Evolutionary conservation across 1,140 invertebrate species (phyloP), one percentile per base, ranked within the genome.

Genomic region (Papilio aristodemus): DNA sequence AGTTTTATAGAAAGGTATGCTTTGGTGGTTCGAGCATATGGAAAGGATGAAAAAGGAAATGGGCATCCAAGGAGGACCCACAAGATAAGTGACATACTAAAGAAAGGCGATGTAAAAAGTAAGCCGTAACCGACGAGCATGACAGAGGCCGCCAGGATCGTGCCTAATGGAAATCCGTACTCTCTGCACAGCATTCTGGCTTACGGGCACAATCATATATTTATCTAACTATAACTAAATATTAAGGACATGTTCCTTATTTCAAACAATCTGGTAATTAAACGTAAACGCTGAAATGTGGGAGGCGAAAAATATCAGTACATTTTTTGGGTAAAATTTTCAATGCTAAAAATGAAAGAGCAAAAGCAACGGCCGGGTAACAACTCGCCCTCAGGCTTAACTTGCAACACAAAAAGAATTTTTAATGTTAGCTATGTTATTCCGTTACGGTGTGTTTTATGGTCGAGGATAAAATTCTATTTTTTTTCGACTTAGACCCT

Each of bases 331-430:
- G 27, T 62, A 62, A 38, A 62, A 14, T 10, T 19, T 62, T 62
- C 38, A 38, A 17, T 17, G 32, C n/a, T 37, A 62, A 62, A 59
- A 62, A 37, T 7, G 14, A 38, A 38, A 17, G n/a, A 62, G 59
- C 13, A 39, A 62, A 62, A 39, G 59, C 59, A 39, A 62, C 59
- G 32, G 36, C 27, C 32, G 36, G 59, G 59, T 62, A 62, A 62
- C 59, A 62, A 37, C 32, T 62, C 59, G 38, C 59, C 59, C 59
- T 62, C 37, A 60, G 58, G 58, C 58, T 36, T 59, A 36, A 59
- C 58, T 38, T 60, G 58, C 58, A 60, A 60, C 58, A 60, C 32
- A 60, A 60, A 60, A 60, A 60, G 58, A 62, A 62, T 62, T 62
- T 62, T 62, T 62, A 62, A 62, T 62, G 59, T 62, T 38, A 38